Base-by-base conservation (phyloP, 2,888 invertebrate species). In the Ernsta delagoae region DNA sequence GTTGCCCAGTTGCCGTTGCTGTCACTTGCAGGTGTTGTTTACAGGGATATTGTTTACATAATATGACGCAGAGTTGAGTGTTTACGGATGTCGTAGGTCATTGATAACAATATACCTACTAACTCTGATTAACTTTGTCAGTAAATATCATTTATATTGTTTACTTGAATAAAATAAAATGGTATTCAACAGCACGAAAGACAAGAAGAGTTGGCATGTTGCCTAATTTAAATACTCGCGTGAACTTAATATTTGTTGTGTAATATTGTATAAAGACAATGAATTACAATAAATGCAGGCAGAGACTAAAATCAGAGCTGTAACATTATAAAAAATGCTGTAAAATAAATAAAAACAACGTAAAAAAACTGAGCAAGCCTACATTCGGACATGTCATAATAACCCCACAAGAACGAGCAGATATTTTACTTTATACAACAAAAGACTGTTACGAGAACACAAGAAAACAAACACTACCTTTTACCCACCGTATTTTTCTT, bases 361-460 rank as follows among this genome's bases (percentile, higher is more conserved):
- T 12, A 31, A 54, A 54, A 31, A 43, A 24, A 54, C 7, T 4
- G 31, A 54, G 12, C 48, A 48, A 48, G 48, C 12, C 12, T 5
- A 48, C 9, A 54, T 24, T 54, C 31, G 24, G 9, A 54, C 53
- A 54, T 24, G 11, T 16, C 4, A 12, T 48, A 48, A 48, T 48
- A 48, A 48, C 6, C 6, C 5, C 5, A 12, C 48, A 56, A 56
- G n/a, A 56, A 34, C 56, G 12, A 12, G 9, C 34, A 57, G 54
- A 43, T 48, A 9, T 16, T 48, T 36, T 41, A 39, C 39, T 24
- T 4, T 31, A 31, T 31, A 56, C 45, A 57, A 36, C 39, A 36
- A 36, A 50, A 50, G 50, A 16, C 50, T 16, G 34, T 45, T 45
- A 57, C 57, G 34, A 65, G 48, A 65, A 65, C 45, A 64, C 6